These are phyloP conservation scores for Phallusia fumigata DNA, from an alignment of 23 tunicate species.

Conservation along the genomic window DNA sequence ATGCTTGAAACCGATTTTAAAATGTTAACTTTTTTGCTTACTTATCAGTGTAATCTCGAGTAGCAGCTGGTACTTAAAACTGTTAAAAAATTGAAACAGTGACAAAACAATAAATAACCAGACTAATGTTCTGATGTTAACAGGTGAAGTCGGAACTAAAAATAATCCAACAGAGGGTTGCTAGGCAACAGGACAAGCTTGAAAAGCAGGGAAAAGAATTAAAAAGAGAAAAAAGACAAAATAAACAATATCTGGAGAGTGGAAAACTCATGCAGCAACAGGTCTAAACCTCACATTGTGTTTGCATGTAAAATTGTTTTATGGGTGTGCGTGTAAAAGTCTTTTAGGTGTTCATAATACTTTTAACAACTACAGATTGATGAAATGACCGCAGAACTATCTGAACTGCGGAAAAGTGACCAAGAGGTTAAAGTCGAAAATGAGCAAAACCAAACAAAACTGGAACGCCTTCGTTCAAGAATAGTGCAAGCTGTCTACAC, in stretches of 20 bases:
- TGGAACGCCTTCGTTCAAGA: slow-evolving; percentile 53
- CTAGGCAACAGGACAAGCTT: slow-evolving; percentile 44
- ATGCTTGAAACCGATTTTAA: no score
- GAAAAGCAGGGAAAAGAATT: slow-evolving; percentile 65
- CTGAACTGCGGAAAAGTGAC: slow-evolving; percentile 44
- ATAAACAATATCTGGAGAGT: slow-evolving; percentile 53
- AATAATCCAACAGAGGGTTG: slow-evolving; percentile 25
- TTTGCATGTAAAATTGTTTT: no score
- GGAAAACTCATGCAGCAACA: slow-evolving; percentile 35
- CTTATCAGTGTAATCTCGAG: no score
- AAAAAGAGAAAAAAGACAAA: slow-evolving; percentile 29
- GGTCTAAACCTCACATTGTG: no score
- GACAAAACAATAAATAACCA: not conserved
- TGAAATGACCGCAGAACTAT: slow-evolving; percentile 36
- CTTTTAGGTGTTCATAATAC: no score
- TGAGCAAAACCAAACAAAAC: slow-evolving; percentile 48
- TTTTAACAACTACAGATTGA: not conserved
- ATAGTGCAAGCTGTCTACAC: slow-evolving; percentile 77
- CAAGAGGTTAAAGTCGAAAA: slow-evolving; percentile 42
- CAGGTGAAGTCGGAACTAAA: slow-evolving; percentile 6
- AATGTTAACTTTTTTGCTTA: no score
- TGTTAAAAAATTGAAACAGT: not conserved
- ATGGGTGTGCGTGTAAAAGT: no score
- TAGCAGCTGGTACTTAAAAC: no score
- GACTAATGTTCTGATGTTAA: not conserved